Percentiles rank a stretch among this genome's conserved stretches.
These are phyloP conservation scores for Origma solitaria DNA, from an alignment of 2,113 vertebrate genomes.

Conservation along the genomic window DNA sequence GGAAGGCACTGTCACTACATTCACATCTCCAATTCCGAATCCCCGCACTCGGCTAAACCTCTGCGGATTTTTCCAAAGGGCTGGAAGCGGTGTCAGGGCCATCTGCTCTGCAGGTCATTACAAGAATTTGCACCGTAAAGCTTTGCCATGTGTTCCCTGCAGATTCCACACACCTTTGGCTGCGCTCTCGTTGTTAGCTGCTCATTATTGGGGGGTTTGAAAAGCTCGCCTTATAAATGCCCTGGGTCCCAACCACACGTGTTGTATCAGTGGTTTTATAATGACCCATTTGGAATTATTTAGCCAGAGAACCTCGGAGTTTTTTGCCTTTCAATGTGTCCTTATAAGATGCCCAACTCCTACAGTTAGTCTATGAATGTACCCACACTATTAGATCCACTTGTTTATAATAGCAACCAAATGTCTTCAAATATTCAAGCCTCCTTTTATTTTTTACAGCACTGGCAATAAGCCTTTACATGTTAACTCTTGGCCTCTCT, in stretches of 20 bases:
- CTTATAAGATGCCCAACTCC: conserved; percentile 46
- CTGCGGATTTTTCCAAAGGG: background rate
- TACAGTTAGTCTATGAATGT: conserved; percentile 59
- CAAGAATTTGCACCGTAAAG: conserved; percentile 25
- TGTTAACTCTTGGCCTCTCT: conserved; percentile 52
- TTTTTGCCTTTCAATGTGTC: conserved; percentile 45
- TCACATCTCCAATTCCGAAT: background rate
- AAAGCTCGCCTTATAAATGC: conserved; percentile 31
- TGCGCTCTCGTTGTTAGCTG: conserved; percentile 46
- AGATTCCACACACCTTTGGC: conserved; percentile 48
- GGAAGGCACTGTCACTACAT: background rate
- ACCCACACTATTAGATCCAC: conserved; percentile 52
- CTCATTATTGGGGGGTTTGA: conserved; percentile 47
- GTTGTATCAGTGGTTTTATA: conserved; percentile 45
- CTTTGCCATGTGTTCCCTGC: conserved; percentile 49
- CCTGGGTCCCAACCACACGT: conserved; percentile 12
- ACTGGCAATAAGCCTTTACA: conserved; percentile 31
- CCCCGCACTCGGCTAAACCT: background rate
- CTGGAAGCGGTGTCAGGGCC: conserved; percentile 11
- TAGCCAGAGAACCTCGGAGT: conserved; percentile 51
- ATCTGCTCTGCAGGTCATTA: conserved; percentile 35
- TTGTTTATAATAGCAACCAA: conserved; percentile 72
- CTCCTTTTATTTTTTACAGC: conserved; percentile 53
- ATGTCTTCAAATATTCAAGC: conserved; percentile 62
- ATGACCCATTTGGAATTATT: conserved; percentile 71